Evolutionary conservation across 2,797 vertebrate genomes (phyloP).

Genomic region (Morelia viridis): DNA sequence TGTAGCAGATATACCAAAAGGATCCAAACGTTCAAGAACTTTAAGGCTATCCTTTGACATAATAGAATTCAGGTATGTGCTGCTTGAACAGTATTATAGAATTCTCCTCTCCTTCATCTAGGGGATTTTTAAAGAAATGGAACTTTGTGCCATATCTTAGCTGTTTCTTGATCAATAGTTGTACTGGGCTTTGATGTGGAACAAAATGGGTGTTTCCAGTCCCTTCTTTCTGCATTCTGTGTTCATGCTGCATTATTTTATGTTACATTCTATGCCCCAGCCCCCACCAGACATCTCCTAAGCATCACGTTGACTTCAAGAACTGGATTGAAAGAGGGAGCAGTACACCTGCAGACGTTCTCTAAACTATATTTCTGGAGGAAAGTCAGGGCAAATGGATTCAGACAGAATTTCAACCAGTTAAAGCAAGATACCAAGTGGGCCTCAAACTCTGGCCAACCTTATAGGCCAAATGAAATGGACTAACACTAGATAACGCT

Average conservation of each 20-base stretch:
- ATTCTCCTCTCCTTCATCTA: background rate
- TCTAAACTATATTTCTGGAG: background rate
- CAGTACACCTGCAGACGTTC: background rate
- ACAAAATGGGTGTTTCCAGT: background rate
- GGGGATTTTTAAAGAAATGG: background rate
- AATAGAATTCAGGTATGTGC: background rate
- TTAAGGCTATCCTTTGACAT: background rate
- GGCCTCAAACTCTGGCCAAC: background rate
- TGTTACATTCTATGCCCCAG: background rate
- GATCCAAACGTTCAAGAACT: background rate
- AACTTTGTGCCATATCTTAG: background rate
- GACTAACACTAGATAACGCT: background rate
- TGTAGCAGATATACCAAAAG: background rate
- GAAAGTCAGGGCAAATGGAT: background rate
- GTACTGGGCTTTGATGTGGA: background rate
- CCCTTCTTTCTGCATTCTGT: background rate
- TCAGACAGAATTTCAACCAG: background rate
- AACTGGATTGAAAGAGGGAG: background rate
- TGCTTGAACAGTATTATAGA: background rate
- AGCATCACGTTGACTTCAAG: background rate
- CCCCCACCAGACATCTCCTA: background rate
- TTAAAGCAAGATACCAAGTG: background rate
- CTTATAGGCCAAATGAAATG: background rate
- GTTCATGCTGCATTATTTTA: background rate
- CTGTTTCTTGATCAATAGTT: background rate